A percentile compares a stretch with the other conserved stretches of the same genome.
Evolutionary conservation across 53 echinoderm and acorn worm genomes (phyloP).

Genomic region (Henricia sp.): DNA sequence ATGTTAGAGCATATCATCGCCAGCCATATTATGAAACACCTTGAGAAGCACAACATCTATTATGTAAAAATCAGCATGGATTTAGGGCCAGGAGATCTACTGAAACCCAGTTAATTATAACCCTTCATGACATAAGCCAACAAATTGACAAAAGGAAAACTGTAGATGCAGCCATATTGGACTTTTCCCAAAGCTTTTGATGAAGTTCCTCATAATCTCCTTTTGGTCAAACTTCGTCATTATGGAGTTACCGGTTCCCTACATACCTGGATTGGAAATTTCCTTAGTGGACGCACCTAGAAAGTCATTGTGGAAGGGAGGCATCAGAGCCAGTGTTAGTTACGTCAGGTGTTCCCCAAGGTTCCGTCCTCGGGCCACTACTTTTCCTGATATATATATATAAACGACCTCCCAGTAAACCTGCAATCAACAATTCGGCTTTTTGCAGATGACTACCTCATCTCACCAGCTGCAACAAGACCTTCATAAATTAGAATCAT

Average conservation of each 20-base stretch:
- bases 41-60: no score
- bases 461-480: no score
- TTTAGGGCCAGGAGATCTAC: slow-evolving; percentile 14
- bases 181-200: neutral
- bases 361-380: no score
- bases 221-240: neutral
- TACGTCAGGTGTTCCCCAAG: neutral
- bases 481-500: no score
- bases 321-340: neutral
- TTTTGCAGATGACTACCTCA: no score
- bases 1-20: neutral
- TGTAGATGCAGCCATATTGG: neutral
- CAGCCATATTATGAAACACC: no score
- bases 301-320: neutral
- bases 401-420: no score
- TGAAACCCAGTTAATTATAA: neutral
- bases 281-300: neutral
- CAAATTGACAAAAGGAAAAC: neutral
- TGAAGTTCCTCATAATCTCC: neutral
- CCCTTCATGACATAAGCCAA: neutral
- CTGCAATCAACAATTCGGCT: neutral
- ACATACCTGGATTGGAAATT: neutral
- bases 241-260: neutral
- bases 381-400: no score
- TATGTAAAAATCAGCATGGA: neutral